These are phyloP conservation scores for Plumapathes pennacea DNA, from an alignment of 92 coral and sea anemone species.

Conservation along the genomic window DNA sequence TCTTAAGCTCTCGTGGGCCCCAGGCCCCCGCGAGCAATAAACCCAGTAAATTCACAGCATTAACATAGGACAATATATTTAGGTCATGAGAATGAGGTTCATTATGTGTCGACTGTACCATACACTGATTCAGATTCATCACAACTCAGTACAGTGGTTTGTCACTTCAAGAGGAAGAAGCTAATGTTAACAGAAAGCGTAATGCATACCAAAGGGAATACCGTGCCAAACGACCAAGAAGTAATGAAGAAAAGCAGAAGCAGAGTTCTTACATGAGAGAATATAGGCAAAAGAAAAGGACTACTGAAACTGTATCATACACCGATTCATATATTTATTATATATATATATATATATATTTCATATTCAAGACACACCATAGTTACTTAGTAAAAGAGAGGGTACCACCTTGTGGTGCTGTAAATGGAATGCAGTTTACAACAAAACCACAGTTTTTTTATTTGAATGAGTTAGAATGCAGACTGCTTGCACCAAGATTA, in stretches of 20 bases:
- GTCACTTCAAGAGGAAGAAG: background rate
- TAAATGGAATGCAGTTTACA: conserved; percentile 36
- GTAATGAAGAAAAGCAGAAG: conserved; percentile 10
- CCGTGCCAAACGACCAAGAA: too few relatives aligned
- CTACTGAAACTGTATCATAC: conserved; percentile 4
- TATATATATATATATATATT: conserved; percentile 1
- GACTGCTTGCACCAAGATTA: conserved; percentile 47
- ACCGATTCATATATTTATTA: background rate
- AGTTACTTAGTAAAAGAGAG: conserved; percentile 29
- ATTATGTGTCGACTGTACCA: conserved; percentile 45
- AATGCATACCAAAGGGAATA: conserved; percentile 19
- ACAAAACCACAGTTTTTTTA: conserved; percentile 16
- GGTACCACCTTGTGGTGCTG: conserved; percentile 31
- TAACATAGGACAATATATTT: conserved; percentile 25
- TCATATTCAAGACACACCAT: conserved; percentile 28
- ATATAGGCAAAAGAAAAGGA: conserved; percentile 19
- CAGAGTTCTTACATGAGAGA: background rate
- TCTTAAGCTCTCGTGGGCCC: too few relatives aligned
- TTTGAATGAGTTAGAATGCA: conserved; percentile 47
- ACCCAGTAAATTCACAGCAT: too few relatives aligned
- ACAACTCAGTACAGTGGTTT: conserved; percentile 8
- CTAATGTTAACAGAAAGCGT: conserved; percentile 19
- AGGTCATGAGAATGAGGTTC: conserved; percentile 47
- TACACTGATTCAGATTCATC: conserved; percentile 3
- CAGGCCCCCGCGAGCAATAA: too few relatives aligned